A percentile compares a stretch with the other conserved stretches of the same genome.
Evolutionary conservation across 2,797 vertebrate species (phyloP).

Genomic region (Takifugu rubripes): DNA sequence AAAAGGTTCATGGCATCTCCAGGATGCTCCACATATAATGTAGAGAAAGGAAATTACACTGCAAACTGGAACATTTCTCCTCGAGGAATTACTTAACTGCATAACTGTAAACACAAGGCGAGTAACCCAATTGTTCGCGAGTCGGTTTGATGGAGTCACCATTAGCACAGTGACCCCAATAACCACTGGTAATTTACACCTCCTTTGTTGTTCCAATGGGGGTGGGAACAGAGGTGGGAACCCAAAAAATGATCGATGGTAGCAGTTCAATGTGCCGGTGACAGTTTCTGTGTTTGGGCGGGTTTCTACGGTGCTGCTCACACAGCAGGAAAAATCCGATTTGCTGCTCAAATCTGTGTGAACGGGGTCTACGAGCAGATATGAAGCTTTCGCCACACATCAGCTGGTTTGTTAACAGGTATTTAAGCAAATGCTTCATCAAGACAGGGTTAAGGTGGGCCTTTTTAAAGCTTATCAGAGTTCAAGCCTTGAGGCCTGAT

Average conservation of each 20-base stretch:
- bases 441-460: no score
- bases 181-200: conserved; percentile 16
- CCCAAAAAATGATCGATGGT: conserved; percentile 40
- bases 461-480: no score
- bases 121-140: no score
- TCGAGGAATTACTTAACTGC: no score
- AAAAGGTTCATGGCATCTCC: conserved; percentile 13
- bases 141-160: no score
- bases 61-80: neutral
- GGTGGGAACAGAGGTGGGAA: conserved; percentile 16
- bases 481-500: no score
- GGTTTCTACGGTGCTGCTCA: conserved; percentile 25
- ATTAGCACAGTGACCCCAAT: neutral
- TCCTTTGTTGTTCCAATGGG: conserved; percentile 6
- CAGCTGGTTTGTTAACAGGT: neutral
- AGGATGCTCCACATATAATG: neutral
- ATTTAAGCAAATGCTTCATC: no score
- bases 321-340: no score
- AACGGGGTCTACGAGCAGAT: conserved; percentile 34
- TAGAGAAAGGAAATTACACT: neutral
- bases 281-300: conserved; percentile 36
- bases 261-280: conserved; percentile 11
- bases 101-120: no score
- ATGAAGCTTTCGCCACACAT: neutral
- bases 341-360: no score